Evolutionary conservation across 2,888 invertebrate genomes (phyloP).

Genomic region (Eucera pruinosa): DNA sequence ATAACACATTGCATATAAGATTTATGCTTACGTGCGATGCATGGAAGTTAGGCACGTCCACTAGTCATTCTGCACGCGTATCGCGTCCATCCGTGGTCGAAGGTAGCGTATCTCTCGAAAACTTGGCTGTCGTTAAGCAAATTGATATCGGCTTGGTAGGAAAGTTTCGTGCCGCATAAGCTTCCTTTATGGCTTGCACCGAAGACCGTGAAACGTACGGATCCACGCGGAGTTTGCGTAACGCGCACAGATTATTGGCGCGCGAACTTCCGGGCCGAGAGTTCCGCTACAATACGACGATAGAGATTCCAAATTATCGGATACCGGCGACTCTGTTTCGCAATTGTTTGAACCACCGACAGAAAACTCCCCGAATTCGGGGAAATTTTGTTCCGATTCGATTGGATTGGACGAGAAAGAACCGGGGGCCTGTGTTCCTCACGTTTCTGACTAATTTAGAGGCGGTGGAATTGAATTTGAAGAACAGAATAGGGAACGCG

Average conservation of each 20-base stretch:
- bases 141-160: slow-evolving; percentile 73
- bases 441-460: background rate
- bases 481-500: background rate
- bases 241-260: slow-evolving; percentile 43
- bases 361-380: background rate
- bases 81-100: background rate
- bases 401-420: background rate
- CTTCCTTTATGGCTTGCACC: slow-evolving; percentile 30
- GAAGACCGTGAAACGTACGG: slow-evolving; percentile 19
- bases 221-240: slow-evolving; percentile 13
- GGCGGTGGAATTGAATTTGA: background rate
- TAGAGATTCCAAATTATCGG: slow-evolving; percentile 28
- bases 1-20: background rate
- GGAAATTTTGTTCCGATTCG: background rate
- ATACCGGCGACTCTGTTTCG: slow-evolving; percentile 1
- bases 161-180: slow-evolving; percentile 57
- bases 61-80: background rate
- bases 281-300: background rate
- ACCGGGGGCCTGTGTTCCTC: background rate
- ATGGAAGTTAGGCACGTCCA: background rate
- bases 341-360: slow-evolving; percentile 23
- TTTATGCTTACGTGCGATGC: background rate
- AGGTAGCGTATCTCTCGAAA: too few relatives aligned
- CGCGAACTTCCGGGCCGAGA: slow-evolving; percentile 13
- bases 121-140: slow-evolving; percentile 72